Conservation (phyloP, 2,113 vertebrate species). For the Sceloporus undulatus region DNA sequence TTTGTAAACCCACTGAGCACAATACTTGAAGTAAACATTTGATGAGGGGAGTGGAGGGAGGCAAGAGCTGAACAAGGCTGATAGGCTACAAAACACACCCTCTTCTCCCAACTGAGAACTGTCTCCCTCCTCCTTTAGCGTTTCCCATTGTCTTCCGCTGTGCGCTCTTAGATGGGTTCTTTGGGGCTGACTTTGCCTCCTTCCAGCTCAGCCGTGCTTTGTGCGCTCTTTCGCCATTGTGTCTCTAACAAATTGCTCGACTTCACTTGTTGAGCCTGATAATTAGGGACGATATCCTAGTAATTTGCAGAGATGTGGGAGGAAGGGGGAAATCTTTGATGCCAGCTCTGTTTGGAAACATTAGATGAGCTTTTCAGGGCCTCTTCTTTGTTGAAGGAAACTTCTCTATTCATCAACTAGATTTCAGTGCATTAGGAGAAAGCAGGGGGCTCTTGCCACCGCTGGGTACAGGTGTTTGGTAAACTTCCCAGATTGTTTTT, state of each 20-base stretch:
- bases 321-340: not conserved
- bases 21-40: slow-evolving; percentile 64
- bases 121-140: fast-evolving
- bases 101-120: fast-evolving
- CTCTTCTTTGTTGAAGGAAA: not conserved
- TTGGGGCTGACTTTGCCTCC: fast-evolving
- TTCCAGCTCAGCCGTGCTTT: fast-evolving
- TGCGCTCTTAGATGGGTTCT: not conserved
- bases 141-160: fast-evolving
- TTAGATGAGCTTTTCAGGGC: not conserved
- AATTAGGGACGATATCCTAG: slow-evolving; percentile 80
- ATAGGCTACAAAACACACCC: not conserved
- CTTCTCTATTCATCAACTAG: not conserved
- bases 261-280: slow-evolving; percentile 80
- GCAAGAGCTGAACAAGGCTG: slow-evolving; percentile 33
- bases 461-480: not conserved
- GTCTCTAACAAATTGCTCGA: slow-evolving; percentile 73
- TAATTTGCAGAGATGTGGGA: slow-evolving; percentile 72
- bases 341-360: slow-evolving; percentile 30
- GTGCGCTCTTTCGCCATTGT: not conserved
- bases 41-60: not conserved
- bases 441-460: fast-evolving
- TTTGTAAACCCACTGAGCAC: slow-evolving; percentile 70
- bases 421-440: not conserved
- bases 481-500: not conserved